phyloP scores from a whole-genome alignment of 92 coral and sea anemone genomes.

The Meandrina meandrites region DNA sequence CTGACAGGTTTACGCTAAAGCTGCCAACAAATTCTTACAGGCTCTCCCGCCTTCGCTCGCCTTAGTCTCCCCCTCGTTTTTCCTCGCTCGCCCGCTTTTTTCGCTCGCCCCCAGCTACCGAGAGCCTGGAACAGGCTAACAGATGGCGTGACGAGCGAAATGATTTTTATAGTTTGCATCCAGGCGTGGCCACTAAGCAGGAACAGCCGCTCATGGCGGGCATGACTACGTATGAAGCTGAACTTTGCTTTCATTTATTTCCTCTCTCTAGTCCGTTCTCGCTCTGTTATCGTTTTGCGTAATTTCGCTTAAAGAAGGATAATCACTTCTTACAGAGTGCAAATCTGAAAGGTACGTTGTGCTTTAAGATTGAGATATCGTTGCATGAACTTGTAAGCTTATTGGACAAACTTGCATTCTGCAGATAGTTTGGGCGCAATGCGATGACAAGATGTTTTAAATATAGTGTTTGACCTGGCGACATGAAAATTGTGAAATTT shows the following conservation, averaged over 20 bases:
- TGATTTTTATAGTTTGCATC: too few relatives aligned
- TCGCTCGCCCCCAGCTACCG: too few relatives aligned
- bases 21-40: too few relatives aligned
- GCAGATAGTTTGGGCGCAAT: neutral
- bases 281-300: neutral
- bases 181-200: conserved; percentile 23
- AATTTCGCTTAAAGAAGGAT: neutral
- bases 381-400: neutral
- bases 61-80: too few relatives aligned
- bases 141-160: too few relatives aligned
- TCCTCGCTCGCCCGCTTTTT: too few relatives aligned
- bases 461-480: neutral
- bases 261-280: neutral
- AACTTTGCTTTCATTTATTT: neutral
- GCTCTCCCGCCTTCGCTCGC: too few relatives aligned
- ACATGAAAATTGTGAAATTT: neutral
- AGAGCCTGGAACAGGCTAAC: too few relatives aligned
- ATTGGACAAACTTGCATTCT: neutral
- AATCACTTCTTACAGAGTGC: neutral
- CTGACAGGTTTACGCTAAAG: too few relatives aligned
- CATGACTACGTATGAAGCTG: neutral
- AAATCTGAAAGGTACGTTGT: neutral
- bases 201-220: neutral
- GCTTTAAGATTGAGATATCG: neutral
- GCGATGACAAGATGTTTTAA: neutral